Evolutionary conservation across 2,113 vertebrate species (phyloP).

Genomic region (Callopanchax toddi): DNA sequence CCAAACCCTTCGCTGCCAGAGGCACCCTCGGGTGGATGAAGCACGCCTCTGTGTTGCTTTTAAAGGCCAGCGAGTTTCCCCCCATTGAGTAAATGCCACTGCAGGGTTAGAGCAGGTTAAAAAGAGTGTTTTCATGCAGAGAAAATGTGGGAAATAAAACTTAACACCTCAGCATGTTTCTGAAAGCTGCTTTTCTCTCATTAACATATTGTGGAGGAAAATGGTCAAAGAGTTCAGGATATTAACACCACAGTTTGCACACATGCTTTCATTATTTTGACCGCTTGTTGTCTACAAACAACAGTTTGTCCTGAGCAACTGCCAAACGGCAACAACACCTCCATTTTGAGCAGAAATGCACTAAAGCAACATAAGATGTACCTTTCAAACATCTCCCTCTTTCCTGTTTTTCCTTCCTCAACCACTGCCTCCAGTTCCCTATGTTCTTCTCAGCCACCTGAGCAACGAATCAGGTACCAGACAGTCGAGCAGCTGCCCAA

Average conservation of each 20-base stretch:
- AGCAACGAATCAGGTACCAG: slow-evolving; percentile 97
- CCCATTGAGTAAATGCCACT: slow-evolving; percentile 70
- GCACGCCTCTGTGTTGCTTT: slow-evolving; percentile 30
- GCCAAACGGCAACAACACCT: background rate
- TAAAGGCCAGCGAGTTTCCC: slow-evolving; percentile 55
- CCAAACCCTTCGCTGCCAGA: slow-evolving; percentile 27
- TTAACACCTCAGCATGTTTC: slow-evolving; percentile 58
- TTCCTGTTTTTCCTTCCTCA: slow-evolving; percentile 72
- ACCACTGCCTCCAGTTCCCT: slow-evolving; percentile 90
- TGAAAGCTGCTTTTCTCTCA: slow-evolving; percentile 65
- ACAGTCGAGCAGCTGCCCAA: slow-evolving; percentile 47
- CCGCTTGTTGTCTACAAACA: background rate
- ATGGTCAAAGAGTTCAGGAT: slow-evolving; percentile 5
- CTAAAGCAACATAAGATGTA: slow-evolving; percentile 11
- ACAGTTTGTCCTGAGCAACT: too few species aligned
- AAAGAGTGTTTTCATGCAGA: slow-evolving; percentile 55
- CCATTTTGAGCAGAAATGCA: background rate
- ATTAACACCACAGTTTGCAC: slow-evolving; percentile 9
- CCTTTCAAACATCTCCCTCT: slow-evolving; percentile 59
- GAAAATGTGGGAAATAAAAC: slow-evolving; percentile 60
- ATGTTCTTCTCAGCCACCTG: slow-evolving; percentile 98
- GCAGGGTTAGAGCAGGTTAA: slow-evolving; percentile 73
- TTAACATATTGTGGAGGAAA: slow-evolving; percentile 49
- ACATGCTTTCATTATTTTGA: slow-evolving; percentile 15
- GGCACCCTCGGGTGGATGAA: slow-evolving; percentile 33